These are phyloP conservation scores for Phalacrocorax brasilianus DNA, from an alignment of 2,113 vertebrate species.

Conservation along the genomic window DNA sequence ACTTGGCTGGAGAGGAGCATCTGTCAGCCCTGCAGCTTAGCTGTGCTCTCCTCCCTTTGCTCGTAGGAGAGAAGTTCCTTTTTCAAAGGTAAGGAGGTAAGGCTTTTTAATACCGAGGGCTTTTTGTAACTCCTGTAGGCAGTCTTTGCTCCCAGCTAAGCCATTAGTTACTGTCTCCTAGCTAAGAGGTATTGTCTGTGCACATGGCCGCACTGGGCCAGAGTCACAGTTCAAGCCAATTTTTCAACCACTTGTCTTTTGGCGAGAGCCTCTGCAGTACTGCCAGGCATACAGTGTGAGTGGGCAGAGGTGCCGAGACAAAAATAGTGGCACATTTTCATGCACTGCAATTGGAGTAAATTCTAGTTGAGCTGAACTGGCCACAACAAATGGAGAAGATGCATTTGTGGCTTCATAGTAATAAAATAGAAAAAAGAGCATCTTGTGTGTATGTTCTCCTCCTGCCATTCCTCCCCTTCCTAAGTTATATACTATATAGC, in stretches of 20 bases:
- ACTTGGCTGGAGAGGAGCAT: too few species aligned
- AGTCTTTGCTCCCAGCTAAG: background rate
- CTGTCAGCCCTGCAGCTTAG: background rate
- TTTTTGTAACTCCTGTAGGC: background rate
- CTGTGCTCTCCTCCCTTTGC: background rate
- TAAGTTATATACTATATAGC: background rate
- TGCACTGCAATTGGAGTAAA: background rate
- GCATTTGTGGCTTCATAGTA: background rate
- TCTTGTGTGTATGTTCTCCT: background rate
- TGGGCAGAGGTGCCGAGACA: background rate
- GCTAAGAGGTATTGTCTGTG: background rate
- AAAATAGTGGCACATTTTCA: background rate
- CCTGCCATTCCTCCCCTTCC: background rate
- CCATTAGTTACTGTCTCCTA: fast-evolving
- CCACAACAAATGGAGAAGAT: background rate
- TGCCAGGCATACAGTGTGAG: background rate
- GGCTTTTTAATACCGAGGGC: background rate
- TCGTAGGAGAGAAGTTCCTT: fast-evolving
- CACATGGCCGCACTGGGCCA: fast-evolving
- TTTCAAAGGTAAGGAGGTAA: background rate
- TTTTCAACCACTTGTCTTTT: background rate
- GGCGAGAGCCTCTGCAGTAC: background rate
- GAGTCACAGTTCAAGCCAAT: background rate
- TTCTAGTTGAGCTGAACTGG: background rate
- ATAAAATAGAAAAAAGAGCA: background rate